These are phyloP conservation scores for Listronotus bonariensis DNA, from an alignment of 1,140 invertebrate species.

Conservation along the genomic window DNA sequence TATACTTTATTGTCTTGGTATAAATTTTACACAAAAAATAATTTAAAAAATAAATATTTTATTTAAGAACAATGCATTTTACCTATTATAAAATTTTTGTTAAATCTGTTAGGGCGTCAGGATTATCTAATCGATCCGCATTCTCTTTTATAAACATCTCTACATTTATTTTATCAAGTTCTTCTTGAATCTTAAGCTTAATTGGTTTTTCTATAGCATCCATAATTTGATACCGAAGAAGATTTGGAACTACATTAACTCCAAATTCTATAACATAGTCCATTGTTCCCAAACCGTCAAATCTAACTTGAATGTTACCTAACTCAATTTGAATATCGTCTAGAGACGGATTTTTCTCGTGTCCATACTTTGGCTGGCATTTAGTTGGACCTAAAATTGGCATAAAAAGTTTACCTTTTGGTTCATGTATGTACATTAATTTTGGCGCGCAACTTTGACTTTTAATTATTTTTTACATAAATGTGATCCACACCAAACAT, in stretches of 20 bases:
- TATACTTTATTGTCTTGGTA: no score
- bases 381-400: constrained; percentile 58
- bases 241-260: constrained; percentile 79
- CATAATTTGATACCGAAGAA: constrained; percentile 82
- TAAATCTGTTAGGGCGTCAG: constrained; percentile 55
- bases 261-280: constrained; percentile 79
- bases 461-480: no score
- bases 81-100: constrained; percentile 24
- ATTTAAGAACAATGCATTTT: background rate
- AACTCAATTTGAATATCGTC: constrained; percentile 76
- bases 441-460: no score
- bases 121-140: constrained; percentile 66
- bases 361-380: constrained; percentile 75
- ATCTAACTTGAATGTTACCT: constrained; percentile 79
- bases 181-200: constrained; percentile 68
- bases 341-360: constrained; percentile 69
- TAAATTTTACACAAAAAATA: no score
- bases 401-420: background rate
- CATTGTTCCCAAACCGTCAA: constrained; percentile 77
- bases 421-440: background rate
- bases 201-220: constrained; percentile 78
- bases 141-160: constrained; percentile 72
- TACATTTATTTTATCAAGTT: constrained; percentile 72
- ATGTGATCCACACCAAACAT: no score
- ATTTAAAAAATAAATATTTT: no score